Percentiles rank a stretch among this genome's conserved stretches.
These are phyloP conservation scores for Strigops habroptila DNA, from an alignment of 2,113 vertebrate genomes.

Conservation along the genomic window DNA sequence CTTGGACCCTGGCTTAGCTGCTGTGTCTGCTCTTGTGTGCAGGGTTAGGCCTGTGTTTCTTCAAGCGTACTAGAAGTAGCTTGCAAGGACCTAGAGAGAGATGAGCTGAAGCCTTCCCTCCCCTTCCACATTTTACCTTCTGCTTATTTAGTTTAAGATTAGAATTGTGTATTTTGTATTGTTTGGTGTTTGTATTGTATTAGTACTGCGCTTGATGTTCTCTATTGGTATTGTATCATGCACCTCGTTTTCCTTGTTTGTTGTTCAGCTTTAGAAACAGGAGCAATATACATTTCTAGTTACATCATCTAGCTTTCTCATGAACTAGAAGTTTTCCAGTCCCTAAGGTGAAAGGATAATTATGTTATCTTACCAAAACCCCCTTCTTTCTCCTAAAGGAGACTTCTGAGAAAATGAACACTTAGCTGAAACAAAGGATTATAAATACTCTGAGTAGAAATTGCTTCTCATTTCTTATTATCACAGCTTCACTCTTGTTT, in stretches of 20 bases:
- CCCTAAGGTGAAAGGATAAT: not conserved
- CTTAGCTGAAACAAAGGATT: not conserved
- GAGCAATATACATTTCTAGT: not conserved
- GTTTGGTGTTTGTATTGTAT: not conserved
- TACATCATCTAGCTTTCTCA: not conserved
- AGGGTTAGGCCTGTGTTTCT: not conserved
- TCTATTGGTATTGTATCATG: accelerated
- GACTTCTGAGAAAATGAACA: not conserved
- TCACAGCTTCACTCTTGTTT: not conserved
- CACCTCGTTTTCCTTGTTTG: not conserved
- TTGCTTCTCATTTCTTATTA: not conserved
- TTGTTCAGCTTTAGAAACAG: not conserved
- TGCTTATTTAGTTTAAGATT: not conserved
- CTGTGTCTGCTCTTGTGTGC: not conserved
- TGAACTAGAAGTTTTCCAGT: not conserved
- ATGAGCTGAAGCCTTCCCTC: not conserved
- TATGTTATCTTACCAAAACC: not conserved
- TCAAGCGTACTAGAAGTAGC: not conserved
- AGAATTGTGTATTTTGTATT: not conserved
- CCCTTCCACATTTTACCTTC: not conserved
- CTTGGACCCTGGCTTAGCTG: not conserved
- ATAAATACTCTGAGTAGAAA: not conserved
- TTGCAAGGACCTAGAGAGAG: not conserved
- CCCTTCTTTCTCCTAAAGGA: not conserved
- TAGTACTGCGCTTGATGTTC: not conserved